phyloP scores from a whole-genome alignment of 1,140 invertebrate species.

The Drosophila tristis region DNA sequence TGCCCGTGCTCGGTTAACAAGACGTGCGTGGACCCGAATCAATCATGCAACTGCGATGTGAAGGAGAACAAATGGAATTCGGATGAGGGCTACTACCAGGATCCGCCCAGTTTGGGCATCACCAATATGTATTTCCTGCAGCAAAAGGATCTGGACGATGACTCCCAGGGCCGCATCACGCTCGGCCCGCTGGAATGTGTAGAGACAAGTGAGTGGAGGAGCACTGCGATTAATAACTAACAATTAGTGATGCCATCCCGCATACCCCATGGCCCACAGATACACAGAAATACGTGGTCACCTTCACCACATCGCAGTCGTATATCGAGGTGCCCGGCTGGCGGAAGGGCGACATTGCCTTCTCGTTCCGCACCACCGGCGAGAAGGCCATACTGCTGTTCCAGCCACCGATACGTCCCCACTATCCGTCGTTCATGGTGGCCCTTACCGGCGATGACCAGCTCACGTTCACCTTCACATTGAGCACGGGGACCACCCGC shows the following conservation, averaged over 20 bases:
- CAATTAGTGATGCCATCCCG: conserved; percentile 3
- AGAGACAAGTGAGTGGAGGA: conserved; percentile 91
- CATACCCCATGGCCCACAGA: conserved; percentile 85
- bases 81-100: conserved; percentile 93
- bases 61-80: conserved; percentile 93
- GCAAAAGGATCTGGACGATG: conserved; percentile 91
- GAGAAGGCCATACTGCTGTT: conserved; percentile 94
- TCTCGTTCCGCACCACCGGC: conserved; percentile 96
- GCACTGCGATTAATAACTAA: conserved; percentile 2
- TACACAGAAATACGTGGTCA: conserved; percentile 96
- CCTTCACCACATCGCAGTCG: conserved; percentile 95
- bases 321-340: conserved; percentile 96
- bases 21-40: conserved; percentile 91
- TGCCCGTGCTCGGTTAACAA: conserved; percentile 89
- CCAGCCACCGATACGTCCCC: conserved; percentile 94
- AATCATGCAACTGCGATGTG: conserved; percentile 94
- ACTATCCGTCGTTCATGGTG: conserved; percentile 95
- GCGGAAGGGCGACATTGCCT: conserved; percentile 95
- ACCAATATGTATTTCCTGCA: conserved; percentile 95
- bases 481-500: conserved; percentile 92
- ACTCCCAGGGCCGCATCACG: conserved; percentile 93
- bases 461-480: conserved; percentile 94
- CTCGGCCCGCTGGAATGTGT: conserved; percentile 96
- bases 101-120: conserved; percentile 92
- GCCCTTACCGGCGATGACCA: conserved; percentile 93